These are phyloP conservation scores for Enteromius thamalakanensis DNA, from an alignment of 2,797 vertebrate genomes.

Conservation along the genomic window DNA sequence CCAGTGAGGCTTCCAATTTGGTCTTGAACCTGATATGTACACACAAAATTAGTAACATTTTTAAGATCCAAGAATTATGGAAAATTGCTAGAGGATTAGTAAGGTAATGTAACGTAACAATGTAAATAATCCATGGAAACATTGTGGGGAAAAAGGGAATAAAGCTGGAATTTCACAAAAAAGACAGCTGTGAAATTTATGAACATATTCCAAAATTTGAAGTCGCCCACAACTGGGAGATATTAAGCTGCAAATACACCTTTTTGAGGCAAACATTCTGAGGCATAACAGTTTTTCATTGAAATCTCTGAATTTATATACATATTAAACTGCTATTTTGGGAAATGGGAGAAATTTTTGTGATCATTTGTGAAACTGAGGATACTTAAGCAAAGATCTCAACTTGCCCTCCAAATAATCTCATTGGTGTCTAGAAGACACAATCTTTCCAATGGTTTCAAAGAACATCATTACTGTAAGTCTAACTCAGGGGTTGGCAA, in stretches of 20 bases:
- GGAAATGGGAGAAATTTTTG: neutral
- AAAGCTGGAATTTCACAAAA: neutral
- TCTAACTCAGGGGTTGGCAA: too few relatives aligned
- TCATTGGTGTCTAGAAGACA: neutral
- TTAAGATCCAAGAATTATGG: neutral
- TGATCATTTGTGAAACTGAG: neutral
- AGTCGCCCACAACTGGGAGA: neutral
- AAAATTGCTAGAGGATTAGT: neutral
- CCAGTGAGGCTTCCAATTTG: slow-evolving; percentile 88
- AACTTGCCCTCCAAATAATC: neutral
- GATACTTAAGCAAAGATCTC: neutral
- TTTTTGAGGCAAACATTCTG: neutral
- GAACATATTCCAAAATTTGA: neutral
- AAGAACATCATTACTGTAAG: neutral
- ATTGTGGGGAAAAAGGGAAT: neutral
- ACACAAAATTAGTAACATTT: slow-evolving; percentile 26
- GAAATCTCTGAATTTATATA: neutral
- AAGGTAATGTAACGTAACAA: neutral
- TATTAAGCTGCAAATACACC: neutral
- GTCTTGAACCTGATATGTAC: slow-evolving; percentile 80
- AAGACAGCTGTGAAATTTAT: neutral
- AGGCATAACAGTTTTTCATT: neutral
- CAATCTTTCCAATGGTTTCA: neutral
- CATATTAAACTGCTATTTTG: neutral
- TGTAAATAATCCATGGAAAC: neutral